A percentile compares a stretch with the other conserved stretches of the same genome.
These are phyloP conservation scores for Esox masquinongy DNA, from an alignment of 2,797 vertebrate species.

Conservation along the genomic window DNA sequence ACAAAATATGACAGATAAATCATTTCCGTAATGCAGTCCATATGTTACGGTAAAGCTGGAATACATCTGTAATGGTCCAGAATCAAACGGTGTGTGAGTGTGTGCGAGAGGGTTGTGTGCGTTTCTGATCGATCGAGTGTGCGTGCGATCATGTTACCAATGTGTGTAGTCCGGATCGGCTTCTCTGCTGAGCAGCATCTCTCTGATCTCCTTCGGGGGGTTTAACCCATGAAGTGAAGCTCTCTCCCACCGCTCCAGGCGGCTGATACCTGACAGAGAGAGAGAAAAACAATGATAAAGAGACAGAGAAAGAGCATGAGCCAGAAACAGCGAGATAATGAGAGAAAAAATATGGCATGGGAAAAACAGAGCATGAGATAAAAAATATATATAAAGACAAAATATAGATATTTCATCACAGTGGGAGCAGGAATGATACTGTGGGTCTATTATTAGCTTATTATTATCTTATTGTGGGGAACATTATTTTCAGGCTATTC, in stretches of 20 bases:
- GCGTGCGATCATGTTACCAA: constrained; percentile 56
- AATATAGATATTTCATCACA: background rate
- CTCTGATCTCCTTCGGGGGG: constrained; percentile 75
- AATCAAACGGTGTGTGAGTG: background rate
- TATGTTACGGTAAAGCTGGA: background rate
- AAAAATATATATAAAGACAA: too few relatives aligned
- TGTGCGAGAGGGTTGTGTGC: background rate
- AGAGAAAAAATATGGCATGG: too few relatives aligned
- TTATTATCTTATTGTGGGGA: too few relatives aligned
- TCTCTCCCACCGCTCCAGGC: constrained; percentile 86
- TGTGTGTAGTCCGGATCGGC: constrained; percentile 67
- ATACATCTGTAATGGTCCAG: constrained; percentile 1
- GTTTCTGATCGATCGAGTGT: background rate
- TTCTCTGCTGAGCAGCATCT: constrained; percentile 70
- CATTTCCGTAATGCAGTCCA: background rate
- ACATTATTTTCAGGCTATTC: too few relatives aligned
- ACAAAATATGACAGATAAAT: background rate
- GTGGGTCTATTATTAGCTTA: too few relatives aligned
- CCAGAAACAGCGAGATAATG: too few relatives aligned
- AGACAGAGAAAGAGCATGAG: too few relatives aligned
- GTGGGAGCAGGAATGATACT: background rate
- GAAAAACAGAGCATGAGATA: too few relatives aligned
- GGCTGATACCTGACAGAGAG: constrained; percentile 77
- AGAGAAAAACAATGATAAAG: background rate
- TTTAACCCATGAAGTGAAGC: constrained; percentile 79